A percentile compares a stretch with the other conserved stretches of the same genome.
phyloP scores from a whole-genome alignment of 2,797 vertebrate genomes.

The Morelia viridis region DNA sequence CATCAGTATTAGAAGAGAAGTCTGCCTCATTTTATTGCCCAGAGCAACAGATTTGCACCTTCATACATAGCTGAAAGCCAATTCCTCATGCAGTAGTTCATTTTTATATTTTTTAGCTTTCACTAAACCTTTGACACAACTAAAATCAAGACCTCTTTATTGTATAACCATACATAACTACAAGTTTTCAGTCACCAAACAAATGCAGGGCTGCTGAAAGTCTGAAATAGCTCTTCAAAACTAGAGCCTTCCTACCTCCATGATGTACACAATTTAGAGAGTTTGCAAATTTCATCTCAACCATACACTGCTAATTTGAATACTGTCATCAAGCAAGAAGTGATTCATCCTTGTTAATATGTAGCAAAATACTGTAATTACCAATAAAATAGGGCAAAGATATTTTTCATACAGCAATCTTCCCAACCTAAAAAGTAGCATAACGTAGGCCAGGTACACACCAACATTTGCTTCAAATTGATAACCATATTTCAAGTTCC shows the following conservation, averaged over 20 bases:
- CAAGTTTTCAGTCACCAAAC: neutral
- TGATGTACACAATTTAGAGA: neutral
- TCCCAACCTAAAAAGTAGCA: neutral
- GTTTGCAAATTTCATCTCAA: neutral
- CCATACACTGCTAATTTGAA: neutral
- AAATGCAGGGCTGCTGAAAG: neutral
- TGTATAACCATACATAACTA: neutral
- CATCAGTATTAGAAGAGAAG: slow-evolving; percentile 43
- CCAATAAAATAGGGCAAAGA: neutral
- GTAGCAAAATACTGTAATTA: neutral
- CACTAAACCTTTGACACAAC: neutral
- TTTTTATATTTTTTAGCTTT: slow-evolving; percentile 5
- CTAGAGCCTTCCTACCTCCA: neutral
- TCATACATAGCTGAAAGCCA: neutral
- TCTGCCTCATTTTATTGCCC: slow-evolving; percentile 34
- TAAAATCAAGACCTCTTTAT: neutral
- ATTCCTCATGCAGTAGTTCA: slow-evolving; percentile 6
- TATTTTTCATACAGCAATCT: neutral
- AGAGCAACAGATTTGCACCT: slow-evolving; percentile 43
- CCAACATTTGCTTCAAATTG: neutral
- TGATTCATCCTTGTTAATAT: neutral
- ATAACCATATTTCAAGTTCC: neutral
- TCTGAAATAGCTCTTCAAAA: neutral
- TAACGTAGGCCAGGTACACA: neutral
- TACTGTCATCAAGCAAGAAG: neutral